A percentile compares a stretch with the other conserved stretches of the same genome.
phyloP scores from a whole-genome alignment of 2,797 vertebrate genomes.

The Lutjanus argentimaculatus region DNA sequence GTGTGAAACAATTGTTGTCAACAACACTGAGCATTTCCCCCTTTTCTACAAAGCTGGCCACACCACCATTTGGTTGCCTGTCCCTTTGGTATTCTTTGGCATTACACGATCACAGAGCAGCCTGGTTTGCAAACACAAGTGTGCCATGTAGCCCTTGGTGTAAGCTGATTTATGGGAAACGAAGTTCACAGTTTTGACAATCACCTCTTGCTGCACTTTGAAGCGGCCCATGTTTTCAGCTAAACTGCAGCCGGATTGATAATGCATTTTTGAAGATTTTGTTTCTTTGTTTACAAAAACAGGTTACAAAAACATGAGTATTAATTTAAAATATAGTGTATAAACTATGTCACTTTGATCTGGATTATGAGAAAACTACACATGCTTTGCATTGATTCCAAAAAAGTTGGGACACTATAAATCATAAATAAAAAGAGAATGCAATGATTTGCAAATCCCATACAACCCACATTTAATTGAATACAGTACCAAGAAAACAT shows the following conservation, averaged over 20 bases:
- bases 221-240: neutral
- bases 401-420: too few relatives aligned
- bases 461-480: too few relatives aligned
- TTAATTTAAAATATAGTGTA: neutral
- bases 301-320: too few relatives aligned
- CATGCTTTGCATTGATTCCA: neutral
- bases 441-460: too few relatives aligned
- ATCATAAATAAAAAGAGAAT: too few relatives aligned
- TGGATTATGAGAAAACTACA: neutral
- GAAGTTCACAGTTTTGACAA: neutral
- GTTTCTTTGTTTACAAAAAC: too few relatives aligned
- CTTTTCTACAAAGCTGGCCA: neutral
- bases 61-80: neutral
- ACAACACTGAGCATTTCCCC: neutral
- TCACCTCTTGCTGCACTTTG: neutral
- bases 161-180: neutral
- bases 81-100: neutral
- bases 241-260: neutral
- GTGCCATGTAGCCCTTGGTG: neutral
- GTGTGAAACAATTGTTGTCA: neutral
- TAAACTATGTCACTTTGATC: neutral
- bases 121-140: neutral
- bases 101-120: slow-evolving; percentile 5
- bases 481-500: too few relatives aligned
- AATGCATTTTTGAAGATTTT: too few relatives aligned